phyloP scores from a whole-genome alignment of 2,113 vertebrate species.

The Haemorhous mexicanus region DNA sequence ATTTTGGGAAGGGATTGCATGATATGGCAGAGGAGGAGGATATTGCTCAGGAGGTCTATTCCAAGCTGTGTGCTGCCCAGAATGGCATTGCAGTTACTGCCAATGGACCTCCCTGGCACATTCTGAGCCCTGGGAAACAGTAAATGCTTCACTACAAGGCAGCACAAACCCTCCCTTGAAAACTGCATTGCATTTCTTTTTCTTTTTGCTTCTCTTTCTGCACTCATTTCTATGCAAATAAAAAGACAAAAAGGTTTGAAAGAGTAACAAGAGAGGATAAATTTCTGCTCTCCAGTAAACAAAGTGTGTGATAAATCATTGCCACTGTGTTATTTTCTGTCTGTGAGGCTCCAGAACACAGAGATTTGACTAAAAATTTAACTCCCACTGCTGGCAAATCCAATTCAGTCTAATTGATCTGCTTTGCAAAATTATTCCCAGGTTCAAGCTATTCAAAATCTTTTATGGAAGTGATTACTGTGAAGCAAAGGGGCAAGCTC shows the following conservation, averaged over 20 bases:
- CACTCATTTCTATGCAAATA: background rate
- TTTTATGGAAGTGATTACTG: background rate
- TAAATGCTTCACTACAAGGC: background rate
- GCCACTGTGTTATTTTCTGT: background rate
- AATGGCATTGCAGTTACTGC: background rate
- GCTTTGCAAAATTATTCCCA: constrained; percentile 13
- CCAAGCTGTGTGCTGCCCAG: background rate
- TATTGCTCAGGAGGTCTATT: background rate
- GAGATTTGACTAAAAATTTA: background rate
- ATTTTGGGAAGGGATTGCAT: background rate
- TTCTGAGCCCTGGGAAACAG: background rate
- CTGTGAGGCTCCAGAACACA: background rate
- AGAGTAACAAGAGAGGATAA: background rate
- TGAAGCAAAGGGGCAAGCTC: background rate
- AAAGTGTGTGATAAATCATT: background rate
- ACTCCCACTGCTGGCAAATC: constrained; percentile 8
- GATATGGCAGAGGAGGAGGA: background rate
- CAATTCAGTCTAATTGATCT: background rate
- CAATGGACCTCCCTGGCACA: background rate
- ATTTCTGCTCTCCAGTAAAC: background rate
- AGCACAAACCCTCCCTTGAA: background rate
- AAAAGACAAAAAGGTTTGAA: background rate
- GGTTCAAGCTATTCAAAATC: background rate
- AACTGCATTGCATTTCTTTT: background rate
- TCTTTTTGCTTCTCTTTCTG: background rate